Evolutionary conservation across 2,113 vertebrate species (phyloP), one percentile per base, ranked within the genome.

Genomic region (Aptenodytes forsteri): DNA sequence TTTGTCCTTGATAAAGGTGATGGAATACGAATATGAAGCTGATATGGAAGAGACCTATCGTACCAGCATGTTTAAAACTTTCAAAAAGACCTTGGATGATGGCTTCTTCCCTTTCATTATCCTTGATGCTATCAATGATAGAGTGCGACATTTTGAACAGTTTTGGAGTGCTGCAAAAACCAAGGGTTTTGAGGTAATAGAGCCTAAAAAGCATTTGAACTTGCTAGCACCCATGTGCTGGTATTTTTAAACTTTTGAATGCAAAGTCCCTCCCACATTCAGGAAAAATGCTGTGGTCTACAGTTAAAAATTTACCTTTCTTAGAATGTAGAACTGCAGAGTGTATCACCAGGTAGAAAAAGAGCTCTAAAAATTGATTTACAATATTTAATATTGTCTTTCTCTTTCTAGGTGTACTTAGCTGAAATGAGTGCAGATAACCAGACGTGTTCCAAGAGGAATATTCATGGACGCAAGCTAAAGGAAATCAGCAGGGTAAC

Each of bases 81-180:
- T 99, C 91, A 99, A 99, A 97, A 99, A 99, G 97, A 99, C 99
- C 9, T 98, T 99, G 89, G 99, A 99, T 65, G 99, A 99, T 27
- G 99, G 99, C 21, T 99, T 99, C 97, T 99, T 99, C 78, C 99
- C 99, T 36, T 99, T 99, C 97, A 99, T 99, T 95, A 99, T 99
- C 90, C 98, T 99, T 70, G 99, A 99, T 96, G 99, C 99, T 40
- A 99, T 99, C 90, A 99, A 99, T 92, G 99, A 99, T 89, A 98
- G 98, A 96, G 99, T 99, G 76, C 99, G 99, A 94, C 99, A 99
- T 94, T 99, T 99, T 96, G 99, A 99, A 83, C 99, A 99, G 97
- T 99, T 99, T 96, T 99, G 99, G 99, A 99, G 99, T 77, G 99
- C 99, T 87, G 99, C 99, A 72, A 99, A 99, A 98, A 99, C 99